Conservation (phyloP, 2,797 vertebrate genomes). For the Lagorchestes hirsutus region DNA sequence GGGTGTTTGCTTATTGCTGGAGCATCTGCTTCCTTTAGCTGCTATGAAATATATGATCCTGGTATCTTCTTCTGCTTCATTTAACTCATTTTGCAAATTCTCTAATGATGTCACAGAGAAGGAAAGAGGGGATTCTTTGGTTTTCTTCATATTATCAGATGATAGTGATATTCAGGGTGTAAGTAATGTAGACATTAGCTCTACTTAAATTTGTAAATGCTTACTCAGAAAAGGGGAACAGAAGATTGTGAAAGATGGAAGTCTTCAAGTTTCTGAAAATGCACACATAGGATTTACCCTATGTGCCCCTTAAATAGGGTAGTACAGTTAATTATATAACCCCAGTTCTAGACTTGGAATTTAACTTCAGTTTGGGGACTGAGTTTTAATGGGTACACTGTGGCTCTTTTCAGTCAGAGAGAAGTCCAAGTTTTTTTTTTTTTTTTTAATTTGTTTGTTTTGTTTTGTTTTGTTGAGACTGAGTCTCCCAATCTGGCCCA, state of each 20-base stretch:
- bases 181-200: neutral
- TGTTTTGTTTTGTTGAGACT: neutral
- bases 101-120: neutral
- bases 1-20: neutral
- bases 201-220: neutral
- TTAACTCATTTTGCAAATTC: slow-evolving; percentile 4
- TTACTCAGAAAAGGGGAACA: slow-evolving; percentile 47
- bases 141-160: neutral
- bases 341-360: slow-evolving; percentile 8
- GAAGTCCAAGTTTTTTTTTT: neutral
- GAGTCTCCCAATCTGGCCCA: neutral
- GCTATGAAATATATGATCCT: neutral
- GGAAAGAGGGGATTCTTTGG: neutral
- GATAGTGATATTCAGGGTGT: neutral
- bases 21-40: neutral
- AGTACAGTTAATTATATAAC: slow-evolving; percentile 10
- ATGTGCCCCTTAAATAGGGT: slow-evolving; percentile 20
- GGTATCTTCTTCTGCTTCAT: neutral
- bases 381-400: neutral
- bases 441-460: neutral
- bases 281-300: neutral
- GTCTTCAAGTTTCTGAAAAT: slow-evolving; percentile 20
- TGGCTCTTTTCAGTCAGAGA: neutral
- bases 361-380: slow-evolving; percentile 22
- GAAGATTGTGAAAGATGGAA: neutral